Percentiles rank a stretch among this genome's conserved stretches.
phyloP scores from a whole-genome alignment of 53 echinoderm and acorn worm species.

The Echinometra lucunter region DNA sequence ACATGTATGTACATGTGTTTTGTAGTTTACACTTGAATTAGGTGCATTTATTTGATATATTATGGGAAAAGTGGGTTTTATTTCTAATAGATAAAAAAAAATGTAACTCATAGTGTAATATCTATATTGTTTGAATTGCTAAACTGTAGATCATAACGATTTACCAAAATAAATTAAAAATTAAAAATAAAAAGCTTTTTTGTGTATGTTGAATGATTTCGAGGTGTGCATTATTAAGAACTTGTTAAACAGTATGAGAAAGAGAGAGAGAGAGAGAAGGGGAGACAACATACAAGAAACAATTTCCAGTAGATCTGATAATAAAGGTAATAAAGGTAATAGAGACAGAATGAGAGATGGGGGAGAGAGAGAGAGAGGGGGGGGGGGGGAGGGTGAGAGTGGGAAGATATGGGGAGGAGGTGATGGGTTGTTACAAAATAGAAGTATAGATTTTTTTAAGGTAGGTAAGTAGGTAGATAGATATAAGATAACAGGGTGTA shows the following conservation, averaged over 20 bases:
- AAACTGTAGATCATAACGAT: background rate
- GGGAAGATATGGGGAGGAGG: background rate
- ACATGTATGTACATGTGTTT: slow-evolving; percentile 38
- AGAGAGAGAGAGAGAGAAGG: background rate
- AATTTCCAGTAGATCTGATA: too few species aligned
- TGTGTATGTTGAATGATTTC: background rate
- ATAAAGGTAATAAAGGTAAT: too few species aligned
- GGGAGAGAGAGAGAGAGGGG: background rate
- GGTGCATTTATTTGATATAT: slow-evolving; percentile 26
- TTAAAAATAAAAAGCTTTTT: background rate
- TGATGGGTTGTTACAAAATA: background rate
- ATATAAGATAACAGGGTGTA: too few species aligned
- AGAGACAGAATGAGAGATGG: background rate
- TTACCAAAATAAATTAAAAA: slow-evolving; percentile 24
- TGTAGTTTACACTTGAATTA: slow-evolving; percentile 13
- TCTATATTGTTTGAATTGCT: slow-evolving; percentile 6
- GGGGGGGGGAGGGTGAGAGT: background rate
- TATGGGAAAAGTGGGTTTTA: slow-evolving; percentile 35
- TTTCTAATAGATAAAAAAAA: background rate
- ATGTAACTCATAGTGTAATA: slow-evolving; percentile 20
- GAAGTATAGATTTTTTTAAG: background rate
- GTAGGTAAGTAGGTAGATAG: too few species aligned
- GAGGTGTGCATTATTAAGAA: background rate
- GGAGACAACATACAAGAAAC: background rate
- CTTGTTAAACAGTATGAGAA: too few species aligned